Base-by-base conservation (phyloP, 2,797 vertebrate genomes). In the Trematomus bernacchii region DNA sequence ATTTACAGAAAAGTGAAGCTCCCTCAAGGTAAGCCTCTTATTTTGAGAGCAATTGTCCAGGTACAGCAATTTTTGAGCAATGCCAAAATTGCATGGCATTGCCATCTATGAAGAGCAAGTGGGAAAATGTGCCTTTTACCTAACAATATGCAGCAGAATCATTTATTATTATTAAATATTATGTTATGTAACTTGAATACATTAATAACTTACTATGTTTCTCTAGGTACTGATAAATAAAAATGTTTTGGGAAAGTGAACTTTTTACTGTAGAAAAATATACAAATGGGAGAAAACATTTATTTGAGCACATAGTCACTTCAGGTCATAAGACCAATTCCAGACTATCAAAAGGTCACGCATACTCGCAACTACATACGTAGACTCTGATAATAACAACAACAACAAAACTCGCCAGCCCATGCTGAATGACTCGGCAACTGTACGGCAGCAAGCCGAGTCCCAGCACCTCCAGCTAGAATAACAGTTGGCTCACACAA, bases 401-500 rank as follows among this genome's bases (percentile, higher is more conserved):
- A 55, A 66, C 71, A 60, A n/a, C 37, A 18, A 47, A 70, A 79
- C 68, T 69, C 33, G 63, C 46, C 71, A 37, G 57, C 46, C 21
- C 27, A 42, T 58, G 63, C 33, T 79, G 51, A 86, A 87, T 77
- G 86, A 81, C 81, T 89, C 75, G 67, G 80, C 65, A 66, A 80
- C 77, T 85, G 77, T 89, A 82, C 66, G 72, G 48, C 67, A 79
- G 40, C 51, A 40, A 67, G 76, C 71, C 86, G 84, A 77, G 61
- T 77, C 73, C 70, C 66, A 15, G 52, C 30, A 63, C 78, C 79
- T 72, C 69, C 10, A 78, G 86, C 80, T 71, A 67, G 64, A 87
- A 80, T 66, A 85, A 85, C 84, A 87, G 80, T 91, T 90, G 86
- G 89, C 77, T 76, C 74, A 80, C 82, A 88, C 84, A 80, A 74